Base-by-base conservation (phyloP, 2,888 invertebrate genomes). In the Allacma fusca region DNA sequence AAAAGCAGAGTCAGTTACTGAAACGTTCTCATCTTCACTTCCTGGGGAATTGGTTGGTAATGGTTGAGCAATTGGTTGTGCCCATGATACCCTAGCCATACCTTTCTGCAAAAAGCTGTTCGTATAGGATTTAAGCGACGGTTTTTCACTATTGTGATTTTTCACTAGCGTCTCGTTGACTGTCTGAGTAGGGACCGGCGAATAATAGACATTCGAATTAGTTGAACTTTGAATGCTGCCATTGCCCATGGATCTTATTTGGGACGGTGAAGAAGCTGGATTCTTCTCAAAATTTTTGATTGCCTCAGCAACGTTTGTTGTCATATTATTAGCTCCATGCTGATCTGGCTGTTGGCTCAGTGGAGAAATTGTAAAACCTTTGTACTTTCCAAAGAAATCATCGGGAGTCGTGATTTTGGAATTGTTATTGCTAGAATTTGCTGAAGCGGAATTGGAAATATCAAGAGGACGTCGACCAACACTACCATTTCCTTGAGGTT, bases 311-410 rank as follows among this genome's bases (percentile, higher is more conserved):
- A 70, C 34, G 29, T 28, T 72, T 1, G 68, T 23, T 13, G 76
- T 74, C 0, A 72, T 59, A 0, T 72, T 68, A 24, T 68, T 68
- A 12, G 74, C 28, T 28, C 65, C 69, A 5, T 70, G 24, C 0
- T 70, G 40, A 16, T 71, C 24, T 1, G 80, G 78, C 7, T 77
- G 64, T n/a, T 75, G 62, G 50, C 79, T 80, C 19, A 92, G 88
- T 0, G 93, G 93, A 0, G 91, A 89, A 65, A 95, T 89, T 0
- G 92, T 92, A 87, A 95, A 95, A 0, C 95, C 95, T 87, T 93
- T 94, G 88, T 94, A 94, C 85, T 94, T 93, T 0, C 95, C 95
- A 86, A 94, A 94, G 87, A 95, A 91, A 85, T 92, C 83, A 50
- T 79, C 80, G 7, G 77, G 74, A 12, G 62, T 40, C 19, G 67